A percentile compares a stretch with the other conserved stretches of the same genome.
These are phyloP conservation scores for Pogonocichla stellata DNA, from an alignment of 2,113 vertebrate species.

Conservation along the genomic window DNA sequence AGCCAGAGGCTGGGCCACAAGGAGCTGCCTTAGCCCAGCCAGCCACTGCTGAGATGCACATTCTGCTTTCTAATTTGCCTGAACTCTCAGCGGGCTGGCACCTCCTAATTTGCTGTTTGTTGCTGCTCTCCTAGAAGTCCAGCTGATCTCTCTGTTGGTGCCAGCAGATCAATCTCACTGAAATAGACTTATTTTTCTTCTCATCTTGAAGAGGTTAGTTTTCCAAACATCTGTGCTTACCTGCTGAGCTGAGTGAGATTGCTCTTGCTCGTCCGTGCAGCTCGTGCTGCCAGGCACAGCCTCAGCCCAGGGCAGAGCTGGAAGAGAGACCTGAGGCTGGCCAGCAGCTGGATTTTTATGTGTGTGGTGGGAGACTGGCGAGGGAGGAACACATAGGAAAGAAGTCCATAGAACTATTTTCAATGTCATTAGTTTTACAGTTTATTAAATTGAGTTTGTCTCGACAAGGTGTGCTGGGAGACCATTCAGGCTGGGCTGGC, in stretches of 20 bases:
- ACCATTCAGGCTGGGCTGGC: rapidly evolving
- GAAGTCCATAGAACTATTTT: not conserved
- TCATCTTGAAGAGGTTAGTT: constrained; percentile 19
- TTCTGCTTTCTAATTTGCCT: not conserved
- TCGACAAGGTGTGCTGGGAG: not conserved
- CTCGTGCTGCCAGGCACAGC: not conserved
- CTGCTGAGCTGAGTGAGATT: constrained; percentile 35
- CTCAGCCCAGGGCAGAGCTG: not conserved
- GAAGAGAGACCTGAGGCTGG: not conserved
- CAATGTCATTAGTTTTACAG: not conserved
- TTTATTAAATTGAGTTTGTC: not conserved
- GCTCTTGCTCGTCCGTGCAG: rapidly evolving
- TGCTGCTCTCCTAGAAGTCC: constrained; percentile 17
- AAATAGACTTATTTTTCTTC: constrained; percentile 23
- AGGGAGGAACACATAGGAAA: not conserved
- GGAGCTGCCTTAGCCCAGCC: not conserved
- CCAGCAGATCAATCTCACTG: constrained; percentile 26
- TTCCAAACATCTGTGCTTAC: constrained; percentile 46
- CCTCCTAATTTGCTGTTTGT: constrained; percentile 49
- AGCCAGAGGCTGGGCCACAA: not conserved
- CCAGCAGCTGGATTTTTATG: not conserved
- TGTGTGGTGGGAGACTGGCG: not conserved
- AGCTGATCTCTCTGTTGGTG: constrained; percentile 38
- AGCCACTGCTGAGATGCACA: not conserved
- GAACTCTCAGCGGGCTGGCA: constrained; percentile 19